These are phyloP conservation scores for Trematomus bernacchii DNA, from an alignment of 2,797 vertebrate genomes.

Conservation along the genomic window DNA sequence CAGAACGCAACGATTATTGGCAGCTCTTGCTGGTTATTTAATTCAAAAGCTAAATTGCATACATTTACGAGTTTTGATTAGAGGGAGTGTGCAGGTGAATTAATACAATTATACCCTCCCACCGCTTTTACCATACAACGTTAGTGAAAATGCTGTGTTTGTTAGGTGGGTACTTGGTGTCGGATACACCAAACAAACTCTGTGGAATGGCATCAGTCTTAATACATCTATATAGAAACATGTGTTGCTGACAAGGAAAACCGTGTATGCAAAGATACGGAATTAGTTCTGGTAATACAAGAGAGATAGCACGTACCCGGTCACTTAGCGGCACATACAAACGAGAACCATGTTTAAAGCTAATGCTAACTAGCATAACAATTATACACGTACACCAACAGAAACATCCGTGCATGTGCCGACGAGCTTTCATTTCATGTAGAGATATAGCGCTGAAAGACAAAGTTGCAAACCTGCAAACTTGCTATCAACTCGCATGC, in stretches of 20 bases:
- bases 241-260: not conserved
- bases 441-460: not conserved
- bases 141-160: too few relatives aligned
- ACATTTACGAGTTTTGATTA: too few relatives aligned
- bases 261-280: not conserved
- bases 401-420: not conserved
- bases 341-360: not conserved
- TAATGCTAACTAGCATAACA: not conserved
- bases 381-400: not conserved
- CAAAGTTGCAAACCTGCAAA: slow-evolving; percentile 16
- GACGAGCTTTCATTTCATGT: not conserved
- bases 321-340: not conserved
- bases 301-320: not conserved
- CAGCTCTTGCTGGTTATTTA: not conserved
- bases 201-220: not conserved
- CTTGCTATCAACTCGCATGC: slow-evolving; percentile 28
- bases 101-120: not conserved
- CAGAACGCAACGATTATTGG: too few relatives aligned
- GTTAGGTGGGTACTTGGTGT: not conserved
- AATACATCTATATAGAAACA: not conserved
- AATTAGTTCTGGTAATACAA: not conserved
- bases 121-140: not conserved
- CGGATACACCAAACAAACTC: not conserved
- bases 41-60: not conserved
- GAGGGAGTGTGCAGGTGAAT: accelerated